Base-by-base conservation (phyloP, 2,888 invertebrate species). In the Pyrgus malvae region DNA sequence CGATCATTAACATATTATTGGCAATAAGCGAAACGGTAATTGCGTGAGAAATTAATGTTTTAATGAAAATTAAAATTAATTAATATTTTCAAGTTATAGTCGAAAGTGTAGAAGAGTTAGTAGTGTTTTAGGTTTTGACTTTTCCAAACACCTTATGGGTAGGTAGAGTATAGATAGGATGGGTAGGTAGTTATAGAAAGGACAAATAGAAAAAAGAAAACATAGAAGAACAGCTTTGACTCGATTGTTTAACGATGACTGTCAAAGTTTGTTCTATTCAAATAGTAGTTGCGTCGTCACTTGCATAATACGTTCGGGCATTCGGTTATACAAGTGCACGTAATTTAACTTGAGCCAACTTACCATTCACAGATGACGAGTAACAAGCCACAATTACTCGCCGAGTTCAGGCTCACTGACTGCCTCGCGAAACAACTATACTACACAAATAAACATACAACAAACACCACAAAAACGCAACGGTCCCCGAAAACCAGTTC, bases 401-500 rank as follows among this genome's bases (percentile, higher is more conserved):
- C 60, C 56, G 67, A 69, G 69, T 70, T 70, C 80, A 78, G 80
- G 78, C 82, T 80, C 80, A 73, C 72, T 75, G 72, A 76, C 74
- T 19, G 74, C 35, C 78, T 82, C 69, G 83, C 80, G 67, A 83
- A 79, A 76, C 64, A 61, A 65, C 65, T 72, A 74, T 69, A 74
- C 61, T 69, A 74, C 61, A 65, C 70, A 78, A 74, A 82, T 76
- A 78, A 76, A 83, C 72, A 79, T 71, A 73, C 33, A 50, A 54
- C 48, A 60, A 61, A 58, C 59, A 77, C 77, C 83, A 80, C 81
- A 82, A 80, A 83, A 81, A 81, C 76, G 69, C 77, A 83, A 84
- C 83, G 82, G 84, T 79, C 72, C 72, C 67, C 68, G 60, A 70
- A 76, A 88, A 87, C 88, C 81, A 72, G 85, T 88, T 84, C 72